A percentile compares a stretch with the other conserved stretches of the same genome.
phyloP scores from a whole-genome alignment of 64 coral and sea anemone species.

The Montipora sp. region DNA sequence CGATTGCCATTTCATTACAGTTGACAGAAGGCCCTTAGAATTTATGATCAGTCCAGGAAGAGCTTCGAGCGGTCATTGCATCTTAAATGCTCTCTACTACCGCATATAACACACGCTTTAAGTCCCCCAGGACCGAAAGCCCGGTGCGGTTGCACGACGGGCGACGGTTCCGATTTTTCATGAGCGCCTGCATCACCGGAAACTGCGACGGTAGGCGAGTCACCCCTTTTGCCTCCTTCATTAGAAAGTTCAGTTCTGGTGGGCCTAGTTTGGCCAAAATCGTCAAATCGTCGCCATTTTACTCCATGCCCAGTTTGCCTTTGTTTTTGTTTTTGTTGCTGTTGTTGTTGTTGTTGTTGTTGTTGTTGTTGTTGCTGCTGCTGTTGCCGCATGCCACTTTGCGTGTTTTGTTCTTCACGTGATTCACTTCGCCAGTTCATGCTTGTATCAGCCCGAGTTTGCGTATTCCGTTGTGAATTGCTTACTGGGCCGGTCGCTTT shows the following conservation, averaged over 20 bases:
- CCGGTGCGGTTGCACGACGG: conserved; percentile 31
- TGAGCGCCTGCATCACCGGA: background rate
- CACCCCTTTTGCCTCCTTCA: background rate
- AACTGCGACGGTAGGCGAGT: background rate
- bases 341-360: background rate
- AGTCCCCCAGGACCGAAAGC: conserved; percentile 56
- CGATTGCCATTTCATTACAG: background rate
- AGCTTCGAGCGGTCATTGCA: conserved; percentile 66
- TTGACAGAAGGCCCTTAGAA: background rate
- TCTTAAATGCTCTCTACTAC: conserved; percentile 53
- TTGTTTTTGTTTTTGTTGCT: background rate
- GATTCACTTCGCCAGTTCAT: conserved; percentile 14
- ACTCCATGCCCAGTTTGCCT: background rate
- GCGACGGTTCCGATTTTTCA: conserved; percentile 8
- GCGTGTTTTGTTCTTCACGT: background rate
- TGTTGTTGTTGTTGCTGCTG: background rate
- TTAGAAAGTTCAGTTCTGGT: background rate
- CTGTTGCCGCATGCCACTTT: background rate
- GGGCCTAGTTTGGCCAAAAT: background rate
- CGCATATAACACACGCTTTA: conserved; percentile 66
- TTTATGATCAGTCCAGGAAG: conserved; percentile 44
- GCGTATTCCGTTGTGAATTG: background rate
- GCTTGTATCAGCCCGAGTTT: background rate
- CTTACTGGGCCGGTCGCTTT: background rate
- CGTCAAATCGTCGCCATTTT: conserved; percentile 19